A percentile compares a stretch with the other conserved stretches of the same genome.
Conservation (phyloP, 2,113 vertebrate genomes). For the Anolis carolinensis region DNA sequence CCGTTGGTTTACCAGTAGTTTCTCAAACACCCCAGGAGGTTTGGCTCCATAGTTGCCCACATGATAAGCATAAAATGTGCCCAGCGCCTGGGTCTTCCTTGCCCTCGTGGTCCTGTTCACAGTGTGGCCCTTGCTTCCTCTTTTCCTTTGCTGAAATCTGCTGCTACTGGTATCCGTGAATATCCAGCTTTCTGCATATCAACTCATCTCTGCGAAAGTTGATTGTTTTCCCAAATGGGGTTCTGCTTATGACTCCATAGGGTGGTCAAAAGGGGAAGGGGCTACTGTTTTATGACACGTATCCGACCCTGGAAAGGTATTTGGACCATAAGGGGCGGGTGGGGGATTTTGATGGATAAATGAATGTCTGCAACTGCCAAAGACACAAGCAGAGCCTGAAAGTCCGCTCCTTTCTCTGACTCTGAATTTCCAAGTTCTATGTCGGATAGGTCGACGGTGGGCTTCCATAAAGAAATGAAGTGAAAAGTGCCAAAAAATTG, state of each 20-base stretch:
- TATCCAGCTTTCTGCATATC: background rate
- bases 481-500: conserved; percentile 60
- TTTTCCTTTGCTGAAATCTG: background rate
- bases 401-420: background rate
- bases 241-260: background rate
- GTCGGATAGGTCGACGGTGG: background rate
- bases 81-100: background rate
- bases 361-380: conserved; percentile 56
- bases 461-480: conserved; percentile 29
- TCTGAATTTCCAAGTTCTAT: background rate
- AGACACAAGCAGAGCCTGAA: conserved; percentile 25
- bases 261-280: background rate
- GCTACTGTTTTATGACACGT: too few species aligned
- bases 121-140: rapidly evolving
- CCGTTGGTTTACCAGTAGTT: background rate
- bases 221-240: background rate
- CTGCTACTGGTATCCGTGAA: background rate
- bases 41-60: background rate
- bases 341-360: background rate
- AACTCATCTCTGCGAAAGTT: background rate
- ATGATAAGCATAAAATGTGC: background rate
- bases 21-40: background rate
- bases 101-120: background rate
- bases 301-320: background rate
- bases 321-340: rapidly evolving